These are phyloP conservation scores for Caenorhabditis sp. DNA, from an alignment of 2,888 invertebrate genomes.

Conservation along the genomic window DNA sequence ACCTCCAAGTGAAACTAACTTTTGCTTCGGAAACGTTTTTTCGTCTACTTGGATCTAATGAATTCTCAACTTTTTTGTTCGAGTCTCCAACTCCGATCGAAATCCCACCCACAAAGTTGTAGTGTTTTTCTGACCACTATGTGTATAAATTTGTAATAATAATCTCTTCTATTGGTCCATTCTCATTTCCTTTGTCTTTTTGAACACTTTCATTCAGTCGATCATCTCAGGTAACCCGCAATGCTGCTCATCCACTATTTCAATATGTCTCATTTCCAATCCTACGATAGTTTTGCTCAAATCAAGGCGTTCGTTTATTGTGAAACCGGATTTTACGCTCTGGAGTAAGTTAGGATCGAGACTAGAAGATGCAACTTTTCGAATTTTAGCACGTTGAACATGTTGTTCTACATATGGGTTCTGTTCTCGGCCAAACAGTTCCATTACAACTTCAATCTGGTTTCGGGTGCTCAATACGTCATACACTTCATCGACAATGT, in stretches of 20 bases:
- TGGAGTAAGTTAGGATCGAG: conserved; percentile 29
- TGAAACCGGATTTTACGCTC: conserved; percentile 26
- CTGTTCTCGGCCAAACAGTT: conserved; percentile 50
- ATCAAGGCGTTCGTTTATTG: neutral
- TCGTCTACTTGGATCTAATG: conserved; percentile 5
- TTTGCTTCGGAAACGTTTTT: conserved; percentile 1
- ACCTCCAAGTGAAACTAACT: conserved; percentile 31
- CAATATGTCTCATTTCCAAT: conserved; percentile 36
- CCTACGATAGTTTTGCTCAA: neutral
- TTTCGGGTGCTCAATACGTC: conserved; percentile 43
- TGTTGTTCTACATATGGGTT: conserved; percentile 37
- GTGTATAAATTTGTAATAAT: neutral
- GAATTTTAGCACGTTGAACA: conserved; percentile 38
- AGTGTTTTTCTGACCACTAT: neutral
- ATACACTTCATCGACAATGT: conserved; percentile 51
- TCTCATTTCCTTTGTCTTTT: conserved; percentile 1
- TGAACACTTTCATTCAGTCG: neutral
- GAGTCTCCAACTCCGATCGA: neutral
- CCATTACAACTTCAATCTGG: conserved; percentile 50
- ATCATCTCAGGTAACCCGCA: neutral
- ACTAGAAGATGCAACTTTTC: too few species aligned
- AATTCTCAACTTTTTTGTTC: neutral
- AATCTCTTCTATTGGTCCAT: neutral
- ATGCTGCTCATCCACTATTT: conserved; percentile 49
- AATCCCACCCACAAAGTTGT: neutral